These are phyloP conservation scores for Brachionus koreanus DNA, from an alignment of 1,140 invertebrate species.

Conservation along the genomic window DNA sequence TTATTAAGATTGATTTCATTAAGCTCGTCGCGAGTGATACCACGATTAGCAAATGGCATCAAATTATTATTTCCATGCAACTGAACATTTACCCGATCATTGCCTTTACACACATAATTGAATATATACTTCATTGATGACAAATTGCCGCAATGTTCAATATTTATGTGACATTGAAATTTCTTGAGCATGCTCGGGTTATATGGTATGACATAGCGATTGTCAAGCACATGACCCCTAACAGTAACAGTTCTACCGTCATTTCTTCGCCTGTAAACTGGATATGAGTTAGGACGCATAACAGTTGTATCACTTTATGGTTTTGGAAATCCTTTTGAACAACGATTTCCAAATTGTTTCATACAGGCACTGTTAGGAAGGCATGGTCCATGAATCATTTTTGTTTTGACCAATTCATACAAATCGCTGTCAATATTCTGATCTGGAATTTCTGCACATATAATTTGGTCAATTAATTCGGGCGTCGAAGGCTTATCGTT, in stretches of 20 bases:
- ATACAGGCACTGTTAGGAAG: not conserved
- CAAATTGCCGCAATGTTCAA: not conserved
- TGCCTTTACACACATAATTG: not conserved
- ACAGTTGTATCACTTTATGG: not conserved
- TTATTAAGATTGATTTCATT: no score
- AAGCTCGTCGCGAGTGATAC: not conserved
- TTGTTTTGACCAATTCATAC: not conserved
- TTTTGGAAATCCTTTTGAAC: not conserved
- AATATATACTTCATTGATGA: not conserved
- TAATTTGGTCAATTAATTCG: not conserved
- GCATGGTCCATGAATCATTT: not conserved
- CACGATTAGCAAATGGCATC: not conserved
- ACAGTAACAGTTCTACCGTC: not conserved
- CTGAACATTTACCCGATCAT: not conserved
- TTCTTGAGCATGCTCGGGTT: no score
- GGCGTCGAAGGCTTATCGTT: not conserved
- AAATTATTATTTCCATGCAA: not conserved
- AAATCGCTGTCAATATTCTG: not conserved
- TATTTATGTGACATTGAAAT: not conserved
- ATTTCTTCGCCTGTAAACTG: no score
- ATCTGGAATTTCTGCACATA: not conserved
- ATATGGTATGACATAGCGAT: not conserved
- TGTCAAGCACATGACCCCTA: not conserved
- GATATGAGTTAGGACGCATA: no score
- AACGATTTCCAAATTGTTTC: not conserved